Evolutionary conservation across 2,888 invertebrate genomes (phyloP).

Genomic region (Corbicula japonica): DNA sequence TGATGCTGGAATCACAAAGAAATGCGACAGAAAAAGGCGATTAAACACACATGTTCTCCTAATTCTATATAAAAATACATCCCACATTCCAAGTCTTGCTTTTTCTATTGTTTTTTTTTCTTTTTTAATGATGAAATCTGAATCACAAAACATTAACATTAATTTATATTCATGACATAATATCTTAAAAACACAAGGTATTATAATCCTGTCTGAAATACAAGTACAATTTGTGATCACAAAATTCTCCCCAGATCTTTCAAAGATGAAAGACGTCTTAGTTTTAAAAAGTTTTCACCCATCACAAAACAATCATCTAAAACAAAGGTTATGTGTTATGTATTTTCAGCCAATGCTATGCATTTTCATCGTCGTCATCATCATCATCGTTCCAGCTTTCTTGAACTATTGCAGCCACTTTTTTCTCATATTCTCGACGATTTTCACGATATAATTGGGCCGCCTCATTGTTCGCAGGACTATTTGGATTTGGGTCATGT

Average conservation of each 20-base stretch:
- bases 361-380: constrained; percentile 62
- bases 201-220: constrained; percentile 24
- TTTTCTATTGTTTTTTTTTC: too few relatives aligned
- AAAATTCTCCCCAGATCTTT: constrained; percentile 35
- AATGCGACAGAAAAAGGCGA: too few relatives aligned
- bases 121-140: too few relatives aligned
- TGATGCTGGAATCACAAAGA: too few relatives aligned
- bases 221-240: neutral
- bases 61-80: too few relatives aligned
- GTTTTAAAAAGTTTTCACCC: too few relatives aligned
- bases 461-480: constrained; percentile 99
- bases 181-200: too few relatives aligned
- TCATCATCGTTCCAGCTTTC: constrained; percentile 93
- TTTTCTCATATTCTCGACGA: constrained; percentile 99
- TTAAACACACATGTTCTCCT: too few relatives aligned
- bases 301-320: constrained; percentile 12
- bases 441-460: constrained; percentile 99
- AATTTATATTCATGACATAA: too few relatives aligned
- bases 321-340: neutral
- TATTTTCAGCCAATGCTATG: constrained; percentile 58
- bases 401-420: constrained; percentile 99
- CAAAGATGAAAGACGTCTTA: constrained; percentile 35
- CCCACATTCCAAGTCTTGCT: too few relatives aligned
- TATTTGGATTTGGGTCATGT: constrained; percentile 99
- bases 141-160: too few relatives aligned